phyloP scores from a whole-genome alignment of 30 jellyfish, hydroid and myxozoan species.

The Haliclystus octoradiatus region DNA sequence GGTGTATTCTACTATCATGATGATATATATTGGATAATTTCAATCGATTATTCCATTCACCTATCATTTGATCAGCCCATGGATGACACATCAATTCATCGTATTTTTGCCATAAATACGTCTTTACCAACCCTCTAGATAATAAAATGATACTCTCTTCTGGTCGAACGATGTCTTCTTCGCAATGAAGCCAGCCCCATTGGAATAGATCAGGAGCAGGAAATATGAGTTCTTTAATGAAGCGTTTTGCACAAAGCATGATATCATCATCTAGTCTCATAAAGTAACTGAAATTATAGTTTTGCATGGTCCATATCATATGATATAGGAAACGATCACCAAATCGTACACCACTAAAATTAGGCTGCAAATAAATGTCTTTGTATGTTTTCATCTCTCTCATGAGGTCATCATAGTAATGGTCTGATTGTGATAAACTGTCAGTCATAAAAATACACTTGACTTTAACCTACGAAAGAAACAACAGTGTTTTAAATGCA shows the following conservation, averaged over 20 bases:
- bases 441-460: constrained; percentile 35
- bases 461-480: constrained; percentile 19
- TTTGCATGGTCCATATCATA: constrained; percentile 39
- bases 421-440: constrained; percentile 7
- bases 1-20: constrained; percentile 38
- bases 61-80: constrained; percentile 54
- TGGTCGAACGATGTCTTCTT: constrained; percentile 29
- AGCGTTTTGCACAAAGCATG: constrained; percentile 26
- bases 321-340: constrained; percentile 35
- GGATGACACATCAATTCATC: constrained; percentile 35
- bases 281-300: constrained; percentile 25
- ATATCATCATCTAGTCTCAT: constrained; percentile 37
- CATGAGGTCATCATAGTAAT: constrained; percentile 12
- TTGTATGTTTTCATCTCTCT: constrained; percentile 6
- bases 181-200: constrained; percentile 63
- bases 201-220: constrained; percentile 30
- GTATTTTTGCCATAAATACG: constrained; percentile 17
- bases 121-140: constrained; percentile 22
- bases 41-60: constrained; percentile 23
- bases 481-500: no score
- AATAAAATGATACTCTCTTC: constrained; percentile 34
- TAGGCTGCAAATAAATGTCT: constrained; percentile 23
- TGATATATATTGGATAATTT: no score
- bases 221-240: constrained; percentile 25
- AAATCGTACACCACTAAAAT: constrained; percentile 35